Conservation (phyloP, 2,113 vertebrate genomes). For the Sebastes fasciatus region DNA sequence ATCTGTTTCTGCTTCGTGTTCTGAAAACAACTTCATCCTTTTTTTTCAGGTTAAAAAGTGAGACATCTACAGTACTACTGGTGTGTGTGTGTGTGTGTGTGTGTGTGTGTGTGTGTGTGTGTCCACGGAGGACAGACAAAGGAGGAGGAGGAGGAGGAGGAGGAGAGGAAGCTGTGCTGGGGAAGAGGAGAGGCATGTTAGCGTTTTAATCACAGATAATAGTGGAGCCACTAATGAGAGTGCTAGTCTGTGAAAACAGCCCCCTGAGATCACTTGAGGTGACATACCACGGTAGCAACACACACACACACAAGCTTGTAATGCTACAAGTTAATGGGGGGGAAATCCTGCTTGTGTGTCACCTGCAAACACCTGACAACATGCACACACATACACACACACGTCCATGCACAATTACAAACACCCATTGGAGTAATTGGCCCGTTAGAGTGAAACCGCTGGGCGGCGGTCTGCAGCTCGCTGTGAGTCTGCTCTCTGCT, state of each 20-base stretch:
- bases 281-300: constrained; percentile 22
- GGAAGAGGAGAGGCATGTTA: constrained; percentile 46
- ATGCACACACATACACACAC: background rate
- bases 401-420: background rate
- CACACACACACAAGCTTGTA: background rate
- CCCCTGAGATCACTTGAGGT: constrained; percentile 26
- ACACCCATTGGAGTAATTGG: constrained; percentile 56
- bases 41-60: constrained; percentile 44
- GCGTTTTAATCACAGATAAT: constrained; percentile 57
- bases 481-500: constrained; percentile 74
- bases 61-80: constrained; percentile 11
- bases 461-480: constrained; percentile 29
- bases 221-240: constrained; percentile 40
- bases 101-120: background rate
- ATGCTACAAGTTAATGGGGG: background rate
- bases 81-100: constrained; percentile 1
- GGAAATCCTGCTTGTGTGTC: background rate
- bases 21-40: constrained; percentile 42
- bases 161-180: constrained; percentile 38
- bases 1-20: constrained; percentile 42
- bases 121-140: constrained; percentile 3
- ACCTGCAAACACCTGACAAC: constrained; percentile 17
- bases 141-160: constrained; percentile 5
- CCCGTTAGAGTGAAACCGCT: constrained; percentile 43
- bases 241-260: constrained; percentile 40